Evolutionary conservation across 2,888 invertebrate species (phyloP).

Genomic region (Vanessa cardui): DNA sequence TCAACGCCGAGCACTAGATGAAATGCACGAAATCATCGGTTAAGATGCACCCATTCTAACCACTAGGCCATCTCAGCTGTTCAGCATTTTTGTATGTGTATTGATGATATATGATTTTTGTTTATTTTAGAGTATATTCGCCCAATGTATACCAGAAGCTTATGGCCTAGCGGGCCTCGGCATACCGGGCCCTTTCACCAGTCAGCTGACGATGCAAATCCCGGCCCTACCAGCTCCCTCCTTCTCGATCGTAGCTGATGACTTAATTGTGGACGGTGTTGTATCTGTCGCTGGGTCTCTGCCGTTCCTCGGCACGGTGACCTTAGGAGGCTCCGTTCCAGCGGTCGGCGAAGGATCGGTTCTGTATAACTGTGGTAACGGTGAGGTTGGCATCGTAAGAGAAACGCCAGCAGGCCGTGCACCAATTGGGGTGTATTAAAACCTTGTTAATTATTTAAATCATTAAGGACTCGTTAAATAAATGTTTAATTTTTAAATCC

Average conservation of each 20-base stretch:
- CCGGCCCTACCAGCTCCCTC: constrained; percentile 39
- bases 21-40: too few relatives aligned
- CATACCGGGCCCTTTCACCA: constrained; percentile 23
- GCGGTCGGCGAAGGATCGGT: constrained; percentile 46
- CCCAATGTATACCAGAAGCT: constrained; percentile 35
- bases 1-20: too few relatives aligned
- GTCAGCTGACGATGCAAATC: constrained; percentile 30
- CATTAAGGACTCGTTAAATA: constrained; percentile 23
- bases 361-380: constrained; percentile 37
- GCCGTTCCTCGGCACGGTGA: constrained; percentile 53
- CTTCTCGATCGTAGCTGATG: constrained; percentile 46
- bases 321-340: constrained; percentile 51
- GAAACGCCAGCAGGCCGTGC: constrained; percentile 29
- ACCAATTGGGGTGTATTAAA: background rate
- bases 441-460: background rate
- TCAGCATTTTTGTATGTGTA: too few relatives aligned
- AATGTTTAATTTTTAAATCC: constrained; percentile 14
- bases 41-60: too few relatives aligned
- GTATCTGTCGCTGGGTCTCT: constrained; percentile 50
- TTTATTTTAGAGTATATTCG: constrained; percentile 31
- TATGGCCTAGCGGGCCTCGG: constrained; percentile 3
- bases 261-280: constrained; percentile 50
- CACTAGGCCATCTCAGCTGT: too few relatives aligned
- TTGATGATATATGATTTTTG: too few relatives aligned
- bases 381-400: constrained; percentile 33